Percentiles rank a stretch among this genome's conserved stretches.
phyloP scores from a whole-genome alignment of 2,888 invertebrate species.

The Dichetophora obliterata region DNA sequence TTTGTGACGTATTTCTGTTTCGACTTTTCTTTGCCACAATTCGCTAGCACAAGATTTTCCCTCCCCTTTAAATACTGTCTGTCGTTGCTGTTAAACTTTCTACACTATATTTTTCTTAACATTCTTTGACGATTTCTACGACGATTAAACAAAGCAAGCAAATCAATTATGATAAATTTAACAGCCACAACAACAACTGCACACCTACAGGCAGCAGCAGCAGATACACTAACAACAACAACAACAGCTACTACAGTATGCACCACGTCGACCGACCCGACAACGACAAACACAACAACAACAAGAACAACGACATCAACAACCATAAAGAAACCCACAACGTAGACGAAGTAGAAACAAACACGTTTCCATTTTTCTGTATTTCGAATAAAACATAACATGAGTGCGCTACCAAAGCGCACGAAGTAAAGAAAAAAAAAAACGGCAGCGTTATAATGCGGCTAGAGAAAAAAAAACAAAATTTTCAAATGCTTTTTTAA shows the following conservation, averaged over 20 bases:
- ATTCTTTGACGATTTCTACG: neutral
- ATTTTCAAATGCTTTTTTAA: slow-evolving; percentile 42
- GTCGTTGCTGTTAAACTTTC: neutral
- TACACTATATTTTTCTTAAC: neutral
- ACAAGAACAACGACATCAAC: neutral
- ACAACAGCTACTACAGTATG: neutral
- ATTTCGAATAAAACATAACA: slow-evolving; percentile 29
- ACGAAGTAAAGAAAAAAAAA: neutral
- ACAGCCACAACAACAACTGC: slow-evolving; percentile 16
- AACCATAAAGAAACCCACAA: neutral
- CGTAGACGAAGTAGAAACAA: slow-evolving; percentile 28
- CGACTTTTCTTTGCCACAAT: neutral
- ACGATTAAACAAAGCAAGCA: neutral
- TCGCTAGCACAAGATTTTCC: neutral
- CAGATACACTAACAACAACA: neutral
- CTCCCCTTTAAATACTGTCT: neutral
- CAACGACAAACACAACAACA: neutral
- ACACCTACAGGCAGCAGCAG: neutral
- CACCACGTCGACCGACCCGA: neutral
- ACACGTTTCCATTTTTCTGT: slow-evolving; percentile 37
- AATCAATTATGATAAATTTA: slow-evolving; percentile 27
- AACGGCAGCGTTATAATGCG: neutral
- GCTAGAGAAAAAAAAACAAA: neutral
- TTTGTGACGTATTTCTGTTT: neutral
- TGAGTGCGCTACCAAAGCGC: slow-evolving; percentile 13